Evolutionary conservation across 2,888 invertebrate genomes (phyloP).

Genomic region (Sipha maydis): DNA sequence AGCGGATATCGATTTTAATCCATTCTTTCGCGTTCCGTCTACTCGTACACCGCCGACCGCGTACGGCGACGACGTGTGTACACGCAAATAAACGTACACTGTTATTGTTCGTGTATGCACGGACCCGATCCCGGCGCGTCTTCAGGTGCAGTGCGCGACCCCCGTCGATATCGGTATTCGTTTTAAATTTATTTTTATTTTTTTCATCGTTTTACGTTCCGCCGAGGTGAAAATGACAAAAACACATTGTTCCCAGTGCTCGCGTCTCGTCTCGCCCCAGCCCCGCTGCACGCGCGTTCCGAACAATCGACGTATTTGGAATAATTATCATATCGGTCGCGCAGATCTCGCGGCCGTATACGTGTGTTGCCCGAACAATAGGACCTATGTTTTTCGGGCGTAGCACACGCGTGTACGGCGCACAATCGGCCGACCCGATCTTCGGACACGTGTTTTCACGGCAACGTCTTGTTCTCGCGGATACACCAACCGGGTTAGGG

Average conservation of each 20-base stretch:
- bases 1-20: background rate
- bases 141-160: background rate
- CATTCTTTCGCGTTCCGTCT: background rate
- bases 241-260: background rate
- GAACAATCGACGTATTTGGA: conserved; percentile 58
- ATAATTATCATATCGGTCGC: conserved; percentile 51
- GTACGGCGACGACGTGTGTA: background rate
- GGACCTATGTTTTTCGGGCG: conserved; percentile 10
- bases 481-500: background rate
- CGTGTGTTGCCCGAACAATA: background rate
- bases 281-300: background rate
- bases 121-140: conserved; percentile 23
- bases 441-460: conserved; percentile 60
- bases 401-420: background rate
- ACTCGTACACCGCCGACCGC: background rate
- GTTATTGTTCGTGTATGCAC: background rate
- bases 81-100: background rate
- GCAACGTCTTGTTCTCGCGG: conserved; percentile 56
- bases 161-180: background rate
- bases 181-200: background rate
- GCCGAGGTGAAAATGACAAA: conserved; percentile 24
- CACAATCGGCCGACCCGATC: conserved; percentile 41
- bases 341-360: conserved; percentile 1
- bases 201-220: background rate
- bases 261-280: background rate